Evolutionary conservation across 2,113 vertebrate species (phyloP), one percentile per base, ranked within the genome.

Genomic region (Eolophus roseicapilla): DNA sequence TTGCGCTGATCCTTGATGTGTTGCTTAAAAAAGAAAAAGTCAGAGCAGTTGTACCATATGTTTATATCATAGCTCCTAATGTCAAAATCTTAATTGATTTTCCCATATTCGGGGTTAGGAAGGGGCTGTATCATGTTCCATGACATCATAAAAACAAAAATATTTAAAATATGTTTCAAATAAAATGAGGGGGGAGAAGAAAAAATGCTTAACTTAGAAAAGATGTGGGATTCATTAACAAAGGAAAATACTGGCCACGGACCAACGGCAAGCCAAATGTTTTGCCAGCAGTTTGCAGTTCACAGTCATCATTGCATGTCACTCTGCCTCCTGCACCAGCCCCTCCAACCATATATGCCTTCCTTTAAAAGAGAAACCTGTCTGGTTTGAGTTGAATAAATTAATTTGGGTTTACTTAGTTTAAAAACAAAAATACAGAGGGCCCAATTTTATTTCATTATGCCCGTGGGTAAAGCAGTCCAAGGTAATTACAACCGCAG

Each of bases 111-210:
- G 28, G 89, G 62, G 77, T 97, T 97, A 97, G 93, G 82, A 97
- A 96, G 93, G 95, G 95, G 85, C 78, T 95, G 69, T 98, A 98
- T 98, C 97, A 79, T 86, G 96, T 98, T 98, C 93, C 96, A 98
- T 81, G 59, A 97, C 37, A 63, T 98, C 97, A 98, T 97, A 95
- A 98, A 96, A 98, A 93, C 96, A 97, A 98, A 97, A 98, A 97
- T 98, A 98, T 98, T 97, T 98, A 92, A 98, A 98, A 96, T 97
- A 98, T 98, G 98, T 98, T 98, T 98, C 94, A 97, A 98, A 98
- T 98, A 97, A 97, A 91, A 82, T 95, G 95, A 92, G 75, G 59
- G 57, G 31, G n/a, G 93, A 95, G 86, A 97, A 96, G 92, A 87
- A 97, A 94, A 98, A 98, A 93, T 97, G 76, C 96, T 97, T 98